Percentiles rank a stretch among this genome's conserved stretches.
phyloP scores from a whole-genome alignment of 2,888 invertebrate genomes.

The Hypsopygia costalis region DNA sequence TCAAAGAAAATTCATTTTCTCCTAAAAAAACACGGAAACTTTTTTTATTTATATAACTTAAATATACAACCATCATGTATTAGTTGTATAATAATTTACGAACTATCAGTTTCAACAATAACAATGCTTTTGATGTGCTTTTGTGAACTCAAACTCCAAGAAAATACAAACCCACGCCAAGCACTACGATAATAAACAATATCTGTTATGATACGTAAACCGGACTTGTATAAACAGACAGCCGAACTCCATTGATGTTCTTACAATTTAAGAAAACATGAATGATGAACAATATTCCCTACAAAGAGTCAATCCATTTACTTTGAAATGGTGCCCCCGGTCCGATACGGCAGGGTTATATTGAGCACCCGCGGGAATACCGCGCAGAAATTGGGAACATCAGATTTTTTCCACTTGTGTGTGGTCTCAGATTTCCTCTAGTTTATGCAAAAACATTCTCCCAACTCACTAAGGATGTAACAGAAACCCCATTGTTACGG shows the following conservation, averaged over 20 bases:
- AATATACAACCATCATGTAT: too few species aligned
- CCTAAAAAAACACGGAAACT: too few species aligned
- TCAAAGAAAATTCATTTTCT: too few species aligned
- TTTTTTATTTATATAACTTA: too few species aligned
- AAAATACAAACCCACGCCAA: background rate
- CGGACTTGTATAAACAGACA: background rate
- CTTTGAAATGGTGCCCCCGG: slow-evolving; percentile 24
- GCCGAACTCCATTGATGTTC: background rate
- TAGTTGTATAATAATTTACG: too few species aligned
- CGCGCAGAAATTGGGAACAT: slow-evolving; percentile 32
- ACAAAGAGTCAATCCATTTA: slow-evolving; percentile 33
- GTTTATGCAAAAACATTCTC: slow-evolving; percentile 22
- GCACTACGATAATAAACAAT: background rate
- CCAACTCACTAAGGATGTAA: too few species aligned
- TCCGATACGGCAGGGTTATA: slow-evolving; percentile 16
- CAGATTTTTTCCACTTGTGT: slow-evolving; percentile 32
- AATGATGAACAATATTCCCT: slow-evolving; percentile 21
- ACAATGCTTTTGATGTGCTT: too few species aligned
- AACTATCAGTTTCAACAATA: too few species aligned
- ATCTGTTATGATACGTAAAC: background rate
- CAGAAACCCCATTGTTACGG: too few species aligned
- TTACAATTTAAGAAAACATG: background rate
- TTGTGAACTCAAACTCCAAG: too few species aligned
- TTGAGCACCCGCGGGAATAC: slow-evolving; percentile 23
- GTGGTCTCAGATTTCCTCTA: slow-evolving; percentile 25